phyloP scores from a whole-genome alignment of 2,113 vertebrate genomes.

The Oplegnathus fasciatus region DNA sequence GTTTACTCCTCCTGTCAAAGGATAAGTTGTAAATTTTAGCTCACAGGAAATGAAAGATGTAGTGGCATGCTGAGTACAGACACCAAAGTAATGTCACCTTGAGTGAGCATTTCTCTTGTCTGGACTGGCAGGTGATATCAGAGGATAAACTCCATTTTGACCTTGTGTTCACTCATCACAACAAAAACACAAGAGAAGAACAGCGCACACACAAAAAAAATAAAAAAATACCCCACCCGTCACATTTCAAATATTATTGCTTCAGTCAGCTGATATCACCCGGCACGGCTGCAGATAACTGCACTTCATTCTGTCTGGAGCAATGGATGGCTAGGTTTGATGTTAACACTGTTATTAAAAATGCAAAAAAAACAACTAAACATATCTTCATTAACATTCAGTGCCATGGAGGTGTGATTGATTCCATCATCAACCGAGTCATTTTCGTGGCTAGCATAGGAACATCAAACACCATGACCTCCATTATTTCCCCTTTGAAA shows the following conservation, averaged over 20 bases:
- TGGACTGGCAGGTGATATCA: conserved; percentile 83
- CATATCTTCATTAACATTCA: conserved; percentile 74
- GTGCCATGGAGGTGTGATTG: conserved; percentile 72
- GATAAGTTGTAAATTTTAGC: conserved; percentile 80
- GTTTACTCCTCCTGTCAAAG: conserved; percentile 79
- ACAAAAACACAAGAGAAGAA: conserved; percentile 70
- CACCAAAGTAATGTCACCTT: conserved; percentile 82
- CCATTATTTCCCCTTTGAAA: conserved; percentile 84
- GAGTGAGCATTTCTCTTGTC: conserved; percentile 77
- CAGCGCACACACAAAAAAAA: neutral
- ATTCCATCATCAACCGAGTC: conserved; percentile 78
- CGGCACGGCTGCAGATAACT: conserved; percentile 47
- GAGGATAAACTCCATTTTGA: conserved; percentile 83
- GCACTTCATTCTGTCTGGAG: conserved; percentile 50
- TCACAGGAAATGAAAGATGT: conserved; percentile 78
- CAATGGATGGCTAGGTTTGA: conserved; percentile 56
- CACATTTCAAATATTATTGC: conserved; percentile 75
- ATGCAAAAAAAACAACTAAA: conserved; percentile 61
- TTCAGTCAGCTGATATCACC: conserved; percentile 68
- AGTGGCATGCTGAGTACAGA: conserved; percentile 70
- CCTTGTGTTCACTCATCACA: conserved; percentile 80
- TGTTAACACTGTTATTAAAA: conserved; percentile 73
- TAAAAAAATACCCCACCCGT: conserved; percentile 35
- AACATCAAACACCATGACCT: conserved; percentile 81
- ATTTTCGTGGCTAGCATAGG: conserved; percentile 72